A percentile compares a stretch with the other conserved stretches of the same genome.
Evolutionary conservation across 2,113 vertebrate species (phyloP).

Genomic region (Rhombomys opimus): DNA sequence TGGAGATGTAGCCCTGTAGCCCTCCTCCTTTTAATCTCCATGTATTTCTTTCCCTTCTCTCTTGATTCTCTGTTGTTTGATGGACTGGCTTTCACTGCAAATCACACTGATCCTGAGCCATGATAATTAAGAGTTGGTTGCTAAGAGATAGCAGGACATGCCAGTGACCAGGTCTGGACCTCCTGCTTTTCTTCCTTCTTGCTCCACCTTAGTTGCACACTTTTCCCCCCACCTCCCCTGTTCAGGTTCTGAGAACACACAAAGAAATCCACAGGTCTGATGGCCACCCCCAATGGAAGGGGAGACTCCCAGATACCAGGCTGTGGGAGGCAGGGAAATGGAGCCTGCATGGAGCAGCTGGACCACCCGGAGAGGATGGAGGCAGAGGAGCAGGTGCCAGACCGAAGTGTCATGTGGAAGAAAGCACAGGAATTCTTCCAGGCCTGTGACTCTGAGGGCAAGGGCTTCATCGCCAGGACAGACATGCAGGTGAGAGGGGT

Average conservation of each 20-base stretch:
- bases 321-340: not conserved
- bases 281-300: slow-evolving; percentile 82
- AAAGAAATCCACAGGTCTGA: slow-evolving; percentile 58
- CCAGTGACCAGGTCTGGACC: slow-evolving; percentile 76
- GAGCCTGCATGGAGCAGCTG: not conserved
- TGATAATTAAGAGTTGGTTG: slow-evolving; percentile 88
- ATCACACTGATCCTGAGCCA: slow-evolving; percentile 74
- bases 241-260: slow-evolving; percentile 75
- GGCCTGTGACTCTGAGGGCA: slow-evolving; percentile 93
- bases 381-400: slow-evolving; percentile 66
- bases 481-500: slow-evolving; percentile 93
- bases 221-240: slow-evolving; percentile 64
- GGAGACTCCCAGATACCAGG: slow-evolving; percentile 47
- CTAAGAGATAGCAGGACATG: slow-evolving; percentile 86
- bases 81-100: not conserved
- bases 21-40: not conserved
- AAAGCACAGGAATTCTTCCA: slow-evolving; percentile 95
- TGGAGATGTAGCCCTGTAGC: not conserved
- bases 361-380: slow-evolving; percentile 62
- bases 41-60: not conserved
- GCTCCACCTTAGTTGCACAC: not conserved
- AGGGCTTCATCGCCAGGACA: slow-evolving; percentile 91
- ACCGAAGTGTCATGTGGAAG: slow-evolving; percentile 84
- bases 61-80: not conserved
- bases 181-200: not conserved